These are phyloP conservation scores for Coremacera marginata DNA, from an alignment of 2,888 invertebrate species.

Conservation along the genomic window DNA sequence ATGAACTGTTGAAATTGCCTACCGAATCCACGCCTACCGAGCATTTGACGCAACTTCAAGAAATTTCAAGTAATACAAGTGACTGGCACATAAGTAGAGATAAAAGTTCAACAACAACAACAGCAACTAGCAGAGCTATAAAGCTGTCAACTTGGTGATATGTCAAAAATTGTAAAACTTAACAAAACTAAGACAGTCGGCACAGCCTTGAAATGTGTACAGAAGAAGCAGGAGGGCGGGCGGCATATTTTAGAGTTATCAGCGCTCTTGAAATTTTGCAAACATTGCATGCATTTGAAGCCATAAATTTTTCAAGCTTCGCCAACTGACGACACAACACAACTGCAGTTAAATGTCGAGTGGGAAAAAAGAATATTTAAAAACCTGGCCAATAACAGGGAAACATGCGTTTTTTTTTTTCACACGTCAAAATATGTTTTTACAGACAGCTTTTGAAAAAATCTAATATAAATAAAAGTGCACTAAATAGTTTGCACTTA, in stretches of 20 bases:
- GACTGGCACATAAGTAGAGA: not conserved
- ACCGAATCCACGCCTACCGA: not conserved
- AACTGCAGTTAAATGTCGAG: too few species aligned
- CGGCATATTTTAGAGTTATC: not conserved
- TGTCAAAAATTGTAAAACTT: not conserved
- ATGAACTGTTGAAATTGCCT: not conserved
- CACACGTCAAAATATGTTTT: too few species aligned
- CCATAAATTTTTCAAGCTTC: not conserved
- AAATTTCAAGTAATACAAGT: not conserved
- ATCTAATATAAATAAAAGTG: not conserved
- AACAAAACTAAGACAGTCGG: not conserved
- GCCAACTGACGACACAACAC: too few species aligned
- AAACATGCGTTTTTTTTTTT: too few species aligned
- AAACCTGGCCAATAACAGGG: too few species aligned
- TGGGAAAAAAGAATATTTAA: too few species aligned
- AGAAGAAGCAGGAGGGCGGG: not conserved
- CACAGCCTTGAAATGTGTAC: not conserved
- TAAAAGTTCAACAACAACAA: not conserved
- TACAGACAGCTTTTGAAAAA: not conserved
- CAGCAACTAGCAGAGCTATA: not conserved
- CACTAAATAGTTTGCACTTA: not conserved
- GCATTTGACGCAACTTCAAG: not conserved
- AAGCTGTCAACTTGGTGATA: not conserved
- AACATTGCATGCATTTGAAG: not conserved
- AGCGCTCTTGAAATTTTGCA: conserved; percentile 10